These are phyloP conservation scores for Scomber colias DNA, from an alignment of 2,113 vertebrate species.

Conservation along the genomic window DNA sequence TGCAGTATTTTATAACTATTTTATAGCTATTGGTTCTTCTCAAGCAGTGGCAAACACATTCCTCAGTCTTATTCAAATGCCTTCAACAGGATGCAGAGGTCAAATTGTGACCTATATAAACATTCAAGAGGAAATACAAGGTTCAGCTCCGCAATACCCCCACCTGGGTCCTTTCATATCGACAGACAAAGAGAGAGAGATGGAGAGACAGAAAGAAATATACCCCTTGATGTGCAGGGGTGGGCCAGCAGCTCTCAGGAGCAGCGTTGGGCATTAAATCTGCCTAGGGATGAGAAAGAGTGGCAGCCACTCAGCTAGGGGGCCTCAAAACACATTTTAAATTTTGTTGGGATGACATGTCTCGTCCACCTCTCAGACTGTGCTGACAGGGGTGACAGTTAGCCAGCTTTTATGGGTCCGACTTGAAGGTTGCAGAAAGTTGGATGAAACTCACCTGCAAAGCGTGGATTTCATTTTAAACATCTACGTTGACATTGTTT, in stretches of 20 bases:
- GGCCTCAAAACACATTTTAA: conserved; percentile 80
- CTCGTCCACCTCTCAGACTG: conserved; percentile 66
- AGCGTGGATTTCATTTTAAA: not conserved
- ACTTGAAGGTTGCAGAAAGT: conserved; percentile 73
- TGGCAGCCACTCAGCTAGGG: conserved; percentile 75
- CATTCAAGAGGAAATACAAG: conserved; percentile 59
- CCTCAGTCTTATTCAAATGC: conserved; percentile 43
- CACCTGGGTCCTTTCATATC: conserved; percentile 49
- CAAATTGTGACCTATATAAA: conserved; percentile 62
- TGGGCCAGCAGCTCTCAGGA: conserved; percentile 61
- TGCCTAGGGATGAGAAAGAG: conserved; percentile 73
- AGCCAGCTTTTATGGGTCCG: conserved; percentile 69
- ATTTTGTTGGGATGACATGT: conserved; percentile 77
- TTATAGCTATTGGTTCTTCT: conserved; percentile 5
- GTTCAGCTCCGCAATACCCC: conserved; percentile 51
- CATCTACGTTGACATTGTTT: not conserved
- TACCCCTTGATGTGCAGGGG: conserved; percentile 55
- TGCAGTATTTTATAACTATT: not conserved
- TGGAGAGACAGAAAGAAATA: conserved; percentile 30
- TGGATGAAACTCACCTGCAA: conserved; percentile 34
- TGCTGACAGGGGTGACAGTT: conserved; percentile 76
- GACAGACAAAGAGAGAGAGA: conserved; percentile 7
- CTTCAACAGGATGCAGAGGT: conserved; percentile 52
- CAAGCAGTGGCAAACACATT: conserved; percentile 25
- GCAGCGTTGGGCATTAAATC: conserved; percentile 72